Evolutionary conservation across 2,113 vertebrate species (phyloP).

Genomic region (Chloropsis hardwickii): DNA sequence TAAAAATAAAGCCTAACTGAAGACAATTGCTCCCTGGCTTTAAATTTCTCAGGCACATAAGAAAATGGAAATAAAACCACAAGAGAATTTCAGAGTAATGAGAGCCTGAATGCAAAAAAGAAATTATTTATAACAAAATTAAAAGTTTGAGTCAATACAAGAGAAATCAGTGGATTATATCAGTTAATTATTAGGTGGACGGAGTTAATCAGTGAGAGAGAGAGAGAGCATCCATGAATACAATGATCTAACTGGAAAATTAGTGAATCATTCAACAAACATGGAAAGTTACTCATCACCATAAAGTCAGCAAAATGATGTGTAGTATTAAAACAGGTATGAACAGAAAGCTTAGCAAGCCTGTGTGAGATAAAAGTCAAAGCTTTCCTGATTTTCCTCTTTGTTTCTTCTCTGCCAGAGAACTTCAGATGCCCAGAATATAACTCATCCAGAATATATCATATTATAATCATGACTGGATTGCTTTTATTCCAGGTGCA

Average conservation of each 20-base stretch:
- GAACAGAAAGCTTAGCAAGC: background rate
- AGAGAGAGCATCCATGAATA: background rate
- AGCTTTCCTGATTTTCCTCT: background rate
- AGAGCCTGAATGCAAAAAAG: background rate
- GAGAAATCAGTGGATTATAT: background rate
- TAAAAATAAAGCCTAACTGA: background rate
- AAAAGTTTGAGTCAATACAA: background rate
- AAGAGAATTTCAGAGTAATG: background rate
- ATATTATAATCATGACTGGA: background rate
- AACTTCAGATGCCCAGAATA: background rate
- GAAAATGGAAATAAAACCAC: constrained; percentile 12
- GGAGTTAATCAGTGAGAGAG: background rate
- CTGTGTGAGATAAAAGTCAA: background rate
- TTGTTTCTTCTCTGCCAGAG: background rate
- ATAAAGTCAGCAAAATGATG: background rate
- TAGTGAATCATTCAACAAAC: background rate
- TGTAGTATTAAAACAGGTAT: background rate
- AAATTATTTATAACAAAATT: background rate
- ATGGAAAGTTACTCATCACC: background rate
- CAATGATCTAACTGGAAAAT: background rate
- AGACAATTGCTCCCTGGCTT: background rate
- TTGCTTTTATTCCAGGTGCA: background rate
- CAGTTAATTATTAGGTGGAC: background rate
- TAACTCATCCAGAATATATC: background rate
- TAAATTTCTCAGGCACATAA: background rate